Conservation (phyloP, 2,888 invertebrate genomes). For the Hirtodrosophila confusa region DNA sequence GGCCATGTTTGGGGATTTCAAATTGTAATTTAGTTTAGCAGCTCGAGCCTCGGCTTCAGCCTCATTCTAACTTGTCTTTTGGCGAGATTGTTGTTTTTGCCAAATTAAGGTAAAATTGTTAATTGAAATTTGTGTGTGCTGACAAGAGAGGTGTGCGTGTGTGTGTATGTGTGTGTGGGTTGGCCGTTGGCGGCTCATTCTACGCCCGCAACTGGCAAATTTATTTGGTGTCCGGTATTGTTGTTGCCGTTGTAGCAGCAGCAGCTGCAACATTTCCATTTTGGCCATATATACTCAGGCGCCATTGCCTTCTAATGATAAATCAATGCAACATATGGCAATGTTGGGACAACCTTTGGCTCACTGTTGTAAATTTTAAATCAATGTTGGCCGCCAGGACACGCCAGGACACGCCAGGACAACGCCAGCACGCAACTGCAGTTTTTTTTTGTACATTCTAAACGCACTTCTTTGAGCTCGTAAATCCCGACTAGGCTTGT, state of each 20-base stretch:
- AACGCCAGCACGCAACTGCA: conserved; percentile 15
- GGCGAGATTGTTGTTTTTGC: conserved; percentile 50
- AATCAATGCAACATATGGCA: conserved; percentile 81
- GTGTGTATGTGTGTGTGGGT: conserved; percentile 15
- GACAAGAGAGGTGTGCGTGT: conserved; percentile 15
- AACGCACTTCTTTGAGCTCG: conserved; percentile 50
- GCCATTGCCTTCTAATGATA: conserved; percentile 63
- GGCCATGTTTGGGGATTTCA: conserved; percentile 34
- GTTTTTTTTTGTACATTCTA: conserved; percentile 23
- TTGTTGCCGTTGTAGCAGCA: conserved; percentile 27
- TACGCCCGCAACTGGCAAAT: conserved; percentile 35
- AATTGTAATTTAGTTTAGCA: conserved; percentile 76
- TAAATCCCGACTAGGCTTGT: conserved; percentile 46
- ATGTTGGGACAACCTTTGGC: conserved; percentile 74
- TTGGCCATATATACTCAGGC: conserved; percentile 28
- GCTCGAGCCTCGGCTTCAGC: conserved; percentile 21
- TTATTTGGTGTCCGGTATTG: conserved; percentile 51
- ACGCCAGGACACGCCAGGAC: conserved; percentile 8
- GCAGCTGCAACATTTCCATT: conserved; percentile 68
- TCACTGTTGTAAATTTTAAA: conserved; percentile 79
- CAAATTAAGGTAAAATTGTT: conserved; percentile 79
- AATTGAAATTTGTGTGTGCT: conserved; percentile 75
- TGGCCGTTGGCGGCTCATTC: conserved; percentile 7
- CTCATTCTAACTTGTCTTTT: conserved; percentile 26
- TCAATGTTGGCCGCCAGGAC: conserved; percentile 66